Evolutionary conservation across 1,140 invertebrate species (phyloP), one percentile per base, ranked within the genome.

Genomic region (Drepana arcuata): DNA sequence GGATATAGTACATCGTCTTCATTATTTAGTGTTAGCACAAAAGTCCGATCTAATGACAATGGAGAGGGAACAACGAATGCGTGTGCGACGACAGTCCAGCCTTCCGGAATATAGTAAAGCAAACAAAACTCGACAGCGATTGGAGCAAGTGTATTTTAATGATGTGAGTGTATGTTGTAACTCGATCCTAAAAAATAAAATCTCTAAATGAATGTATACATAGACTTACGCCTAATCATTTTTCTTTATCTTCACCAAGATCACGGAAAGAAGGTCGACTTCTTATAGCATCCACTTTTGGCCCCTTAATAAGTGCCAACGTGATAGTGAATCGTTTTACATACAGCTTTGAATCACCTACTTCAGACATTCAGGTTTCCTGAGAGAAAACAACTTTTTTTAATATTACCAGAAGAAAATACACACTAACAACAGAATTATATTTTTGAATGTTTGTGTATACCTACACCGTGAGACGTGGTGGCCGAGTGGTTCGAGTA

Each of bases 71-170:
- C 75, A 82, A 43, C 59, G 75, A 26, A 83, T 84, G 52, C 83
- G 84, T 55, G 84, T 87, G 52, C 67, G 87, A 53, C 84, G 87
- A 64, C 87, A 88, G 72, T 87, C 86, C 65, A 88, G 88, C 73
- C 82, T 88, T 71, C 87, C 87, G 39, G 79, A 84, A 34, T 75
- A 80, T 43, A 80, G 64, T 48, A 79, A 69, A 53, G 53, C 65
- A 7, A 74, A 64, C 30, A 79, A 65, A 53, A 71, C 52, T 2
- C 51, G 74, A 14, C 74, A 82, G 29, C 58, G 69, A 29, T 53
- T 77, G 16, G 74, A 81, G 34, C 74, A 77, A 44, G 72, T 55
- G 7, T 81, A 81, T 57, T 77, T 79, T 44, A 78, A 79, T 48
- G 77, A 81, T 50, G 77, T 81, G 53, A 81, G 77, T 75, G 36